phyloP scores from a whole-genome alignment of 2,113 vertebrate species.

The Leptobrachium ailaonicum region DNA sequence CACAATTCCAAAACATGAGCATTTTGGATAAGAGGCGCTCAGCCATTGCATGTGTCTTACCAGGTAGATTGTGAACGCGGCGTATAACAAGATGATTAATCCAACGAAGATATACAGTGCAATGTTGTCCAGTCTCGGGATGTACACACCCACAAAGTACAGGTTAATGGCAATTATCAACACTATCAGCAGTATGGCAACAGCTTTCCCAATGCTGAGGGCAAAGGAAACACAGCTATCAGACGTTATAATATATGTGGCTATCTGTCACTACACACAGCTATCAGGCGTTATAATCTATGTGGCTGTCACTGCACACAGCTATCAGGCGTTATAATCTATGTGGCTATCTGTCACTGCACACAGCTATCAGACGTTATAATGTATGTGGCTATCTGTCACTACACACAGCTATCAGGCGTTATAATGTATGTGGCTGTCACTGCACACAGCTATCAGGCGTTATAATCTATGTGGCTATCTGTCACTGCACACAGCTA shows the following conservation, averaged over 20 bases:
- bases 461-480: too few species aligned
- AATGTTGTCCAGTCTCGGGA: constrained; percentile 56
- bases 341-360: not conserved
- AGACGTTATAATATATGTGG: not conserved
- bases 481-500: not conserved
- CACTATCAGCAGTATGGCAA: constrained; percentile 62
- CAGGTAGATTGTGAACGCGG: constrained; percentile 62
- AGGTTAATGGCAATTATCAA: constrained; percentile 67
- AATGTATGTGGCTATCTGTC: not conserved
- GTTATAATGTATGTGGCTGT: not conserved
- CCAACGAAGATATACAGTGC: constrained; percentile 59
- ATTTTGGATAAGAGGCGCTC: too few species aligned
- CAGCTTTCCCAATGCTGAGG: constrained; percentile 58
- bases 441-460: not conserved
- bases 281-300: not conserved
- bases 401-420: not conserved
- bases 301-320: not conserved
- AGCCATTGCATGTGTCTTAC: constrained; percentile 44
- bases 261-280: not conserved
- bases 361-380: not conserved
- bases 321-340: not conserved
- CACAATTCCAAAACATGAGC: too few species aligned
- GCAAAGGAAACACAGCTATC: not conserved
- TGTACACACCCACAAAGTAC: constrained; percentile 68
- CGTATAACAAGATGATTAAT: constrained; percentile 55